Conservation (phyloP, 2,888 invertebrate genomes). For the Rhingia rostrata region DNA sequence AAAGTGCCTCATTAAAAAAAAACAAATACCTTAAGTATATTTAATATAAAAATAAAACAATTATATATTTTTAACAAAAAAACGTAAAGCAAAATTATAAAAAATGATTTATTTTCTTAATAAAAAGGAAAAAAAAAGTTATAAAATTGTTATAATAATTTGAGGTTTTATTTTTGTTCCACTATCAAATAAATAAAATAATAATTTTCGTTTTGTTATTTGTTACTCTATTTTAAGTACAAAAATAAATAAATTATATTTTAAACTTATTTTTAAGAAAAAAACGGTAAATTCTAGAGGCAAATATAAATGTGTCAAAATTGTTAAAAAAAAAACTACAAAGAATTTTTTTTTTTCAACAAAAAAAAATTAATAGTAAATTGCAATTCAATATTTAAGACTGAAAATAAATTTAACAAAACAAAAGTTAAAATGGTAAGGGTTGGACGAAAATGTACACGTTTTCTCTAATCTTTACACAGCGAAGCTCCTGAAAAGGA, state of each 20-base stretch:
- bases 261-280: not conserved
- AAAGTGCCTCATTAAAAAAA: conserved; percentile 69
- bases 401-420: conserved; percentile 49
- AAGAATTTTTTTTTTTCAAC: conserved; percentile 14
- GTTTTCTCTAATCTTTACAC: conserved; percentile 4
- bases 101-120: conserved; percentile 25
- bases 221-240: conserved; percentile 63
- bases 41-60: conserved; percentile 18
- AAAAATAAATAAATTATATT: conserved; percentile 30
- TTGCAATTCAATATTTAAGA: conserved; percentile 68
- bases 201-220: not conserved
- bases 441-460: not conserved
- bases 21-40: conserved; percentile 10
- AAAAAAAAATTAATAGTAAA: conserved; percentile 27
- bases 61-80: conserved; percentile 36
- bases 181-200: conserved; percentile 12
- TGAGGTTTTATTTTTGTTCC: conserved; percentile 31
- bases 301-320: conserved; percentile 57
- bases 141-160: conserved; percentile 35
- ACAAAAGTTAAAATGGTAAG: conserved; percentile 24
- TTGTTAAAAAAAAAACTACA: conserved; percentile 38
- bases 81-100: not conserved
- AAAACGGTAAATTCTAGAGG: not conserved
- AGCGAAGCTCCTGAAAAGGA: conserved; percentile 16
- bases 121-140: conserved; percentile 3